Conservation (phyloP, 2,113 vertebrate genomes). For the Phaetusa simplex region DNA sequence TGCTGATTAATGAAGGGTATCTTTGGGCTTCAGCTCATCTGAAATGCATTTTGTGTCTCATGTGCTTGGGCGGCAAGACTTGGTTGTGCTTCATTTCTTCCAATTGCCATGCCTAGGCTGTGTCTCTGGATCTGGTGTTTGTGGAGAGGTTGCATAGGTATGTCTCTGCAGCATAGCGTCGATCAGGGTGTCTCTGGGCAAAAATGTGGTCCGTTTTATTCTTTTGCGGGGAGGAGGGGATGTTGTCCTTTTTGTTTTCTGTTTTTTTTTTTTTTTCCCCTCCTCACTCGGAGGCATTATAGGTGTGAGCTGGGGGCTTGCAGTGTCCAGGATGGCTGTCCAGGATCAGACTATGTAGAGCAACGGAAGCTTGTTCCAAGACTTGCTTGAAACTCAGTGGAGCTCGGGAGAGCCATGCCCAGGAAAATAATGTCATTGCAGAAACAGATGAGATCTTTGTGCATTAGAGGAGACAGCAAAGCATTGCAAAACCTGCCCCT, state of each 20-base stretch:
- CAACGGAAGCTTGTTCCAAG: background rate
- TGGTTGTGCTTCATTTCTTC: background rate
- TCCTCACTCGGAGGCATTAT: background rate
- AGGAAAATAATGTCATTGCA: background rate
- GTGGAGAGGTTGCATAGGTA: background rate
- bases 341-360: background rate
- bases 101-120: background rate
- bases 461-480: background rate
- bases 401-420: background rate
- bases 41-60: background rate
- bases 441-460: background rate
- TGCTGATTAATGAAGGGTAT: background rate
- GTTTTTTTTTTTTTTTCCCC: fast-evolving
- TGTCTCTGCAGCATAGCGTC: background rate
- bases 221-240: background rate
- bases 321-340: background rate
- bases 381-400: background rate
- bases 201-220: background rate
- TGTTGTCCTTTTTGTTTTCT: background rate
- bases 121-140: background rate
- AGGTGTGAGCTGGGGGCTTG: background rate
- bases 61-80: background rate
- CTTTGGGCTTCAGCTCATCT: background rate
- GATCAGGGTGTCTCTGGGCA: background rate
- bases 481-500: background rate